These are phyloP conservation scores for Lasioglossum vierecki DNA, from an alignment of 2,888 invertebrate species.

Conservation along the genomic window DNA sequence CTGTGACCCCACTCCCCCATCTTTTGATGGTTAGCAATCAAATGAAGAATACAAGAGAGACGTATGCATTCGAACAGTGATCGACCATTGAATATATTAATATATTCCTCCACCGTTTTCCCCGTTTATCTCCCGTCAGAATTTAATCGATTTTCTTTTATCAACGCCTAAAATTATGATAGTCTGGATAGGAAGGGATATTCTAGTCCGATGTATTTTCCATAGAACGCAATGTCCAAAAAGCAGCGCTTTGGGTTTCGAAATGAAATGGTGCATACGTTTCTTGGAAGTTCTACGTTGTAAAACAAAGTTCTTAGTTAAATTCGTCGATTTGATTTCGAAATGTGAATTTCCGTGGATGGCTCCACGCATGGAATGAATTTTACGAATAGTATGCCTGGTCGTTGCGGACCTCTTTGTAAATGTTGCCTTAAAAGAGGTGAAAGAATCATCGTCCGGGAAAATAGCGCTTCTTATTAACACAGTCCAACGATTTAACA, in stretches of 20 bases:
- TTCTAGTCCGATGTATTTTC: slow-evolving; percentile 41
- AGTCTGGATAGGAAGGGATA: slow-evolving; percentile 5
- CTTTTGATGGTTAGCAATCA: slow-evolving; percentile 6
- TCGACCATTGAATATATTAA: slow-evolving; percentile 28
- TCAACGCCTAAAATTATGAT: not conserved
- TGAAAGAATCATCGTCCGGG: slow-evolving; percentile 30
- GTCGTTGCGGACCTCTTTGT: slow-evolving; percentile 13
- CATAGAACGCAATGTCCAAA: not conserved
- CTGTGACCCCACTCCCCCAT: not conserved
- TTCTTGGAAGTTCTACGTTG: slow-evolving; percentile 57
- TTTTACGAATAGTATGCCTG: slow-evolving; percentile 20
- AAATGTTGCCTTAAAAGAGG: slow-evolving; percentile 28
- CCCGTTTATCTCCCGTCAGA: slow-evolving; percentile 38
- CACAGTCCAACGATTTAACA: slow-evolving; percentile 47
- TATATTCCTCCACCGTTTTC: slow-evolving; percentile 25
- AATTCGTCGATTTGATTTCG: slow-evolving; percentile 18
- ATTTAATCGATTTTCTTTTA: slow-evolving; percentile 17
- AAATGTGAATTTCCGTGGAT: not conserved
- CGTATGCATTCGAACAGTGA: slow-evolving; percentile 62
- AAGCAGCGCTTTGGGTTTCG: not conserved
- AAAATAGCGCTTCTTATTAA: slow-evolving; percentile 45
- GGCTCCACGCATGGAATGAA: slow-evolving; percentile 11
- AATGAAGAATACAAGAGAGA: slow-evolving; percentile 59
- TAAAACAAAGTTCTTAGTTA: slow-evolving; percentile 31
- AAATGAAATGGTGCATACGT: slow-evolving; percentile 59